Evolutionary conservation across 1,140 invertebrate genomes (phyloP), one percentile per base, ranked within the genome.

Genomic region (Pseudomyrmex sp.): DNA sequence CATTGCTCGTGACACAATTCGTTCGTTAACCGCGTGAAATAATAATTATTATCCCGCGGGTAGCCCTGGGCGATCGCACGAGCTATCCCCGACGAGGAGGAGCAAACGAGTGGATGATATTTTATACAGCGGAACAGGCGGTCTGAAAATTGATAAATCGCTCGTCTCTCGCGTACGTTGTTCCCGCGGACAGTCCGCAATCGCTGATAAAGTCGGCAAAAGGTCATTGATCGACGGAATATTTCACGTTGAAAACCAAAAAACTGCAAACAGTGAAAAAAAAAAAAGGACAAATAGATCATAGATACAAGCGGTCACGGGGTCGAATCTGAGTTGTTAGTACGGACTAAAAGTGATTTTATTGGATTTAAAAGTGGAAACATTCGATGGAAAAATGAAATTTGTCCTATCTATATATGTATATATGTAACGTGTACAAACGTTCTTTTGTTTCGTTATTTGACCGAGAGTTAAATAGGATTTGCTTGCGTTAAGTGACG

Each of bases 11-110:
- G 90, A 90, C 90, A 91, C 90, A 90, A 91, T 91, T 90, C 90
- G 87, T 91, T 91, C 90, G 90, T 91, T 91, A 91, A 91, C 87
- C 88, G 82, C 89, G 90, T 87, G 88, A 91, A 91, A 90, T 91
- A 90, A 91, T 91, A 89, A 91, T 91, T 90, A 86, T 90, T 89
- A 84, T 88, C 85, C 66, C 72, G 65, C 50, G 54, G 66, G 50
- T 76, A 76, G 87, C 75, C 65, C 76, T 50, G 75, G 82, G 88
- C 87, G 76, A 86, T 85, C 80, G 66, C 65, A 26, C 82, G 54
- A 70, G 58, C 80, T 54, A 66, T 68, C 59, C 35, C 35, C 82
- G 66, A 66, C 65, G 26, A 59, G 87, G 61, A 73, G 76, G 66
- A 56, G 63, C 50, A 44, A 62, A 35, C 23, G 83, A 56, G 56